Conservation (phyloP, 2,888 invertebrate genomes). For the Dolomedes plantarius region DNA sequence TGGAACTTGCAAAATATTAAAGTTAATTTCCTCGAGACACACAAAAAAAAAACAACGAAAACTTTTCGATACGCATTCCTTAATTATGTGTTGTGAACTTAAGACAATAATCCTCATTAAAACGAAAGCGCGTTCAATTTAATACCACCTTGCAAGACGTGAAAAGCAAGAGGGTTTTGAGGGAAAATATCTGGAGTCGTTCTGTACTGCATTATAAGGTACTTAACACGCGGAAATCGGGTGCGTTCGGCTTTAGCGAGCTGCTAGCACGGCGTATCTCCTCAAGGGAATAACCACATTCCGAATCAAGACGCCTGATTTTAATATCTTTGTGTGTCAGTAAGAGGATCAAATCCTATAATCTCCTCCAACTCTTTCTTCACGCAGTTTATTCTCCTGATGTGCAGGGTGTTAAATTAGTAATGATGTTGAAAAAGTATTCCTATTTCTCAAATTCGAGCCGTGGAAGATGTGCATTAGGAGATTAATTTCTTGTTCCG, state of each 20-base stretch:
- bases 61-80: background rate
- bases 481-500: background rate
- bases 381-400: background rate
- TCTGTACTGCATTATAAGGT: background rate
- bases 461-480: background rate
- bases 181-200: background rate
- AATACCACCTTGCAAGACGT: background rate
- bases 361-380: background rate
- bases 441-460: background rate
- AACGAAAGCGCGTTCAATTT: background rate
- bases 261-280: background rate
- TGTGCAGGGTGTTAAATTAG: background rate
- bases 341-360: background rate
- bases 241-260: no score
- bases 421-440: background rate
- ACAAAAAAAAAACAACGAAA: background rate
- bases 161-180: background rate
- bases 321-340: background rate
- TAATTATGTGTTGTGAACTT: background rate
- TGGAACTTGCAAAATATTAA: no score
- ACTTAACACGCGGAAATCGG: background rate
- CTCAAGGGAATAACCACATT: background rate
- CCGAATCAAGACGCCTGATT: background rate
- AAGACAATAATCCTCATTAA: background rate
- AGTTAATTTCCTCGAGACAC: no score